A percentile compares a stretch with the other conserved stretches of the same genome.
phyloP scores from a whole-genome alignment of 2,113 vertebrate species.

The Syngnathus typhle region DNA sequence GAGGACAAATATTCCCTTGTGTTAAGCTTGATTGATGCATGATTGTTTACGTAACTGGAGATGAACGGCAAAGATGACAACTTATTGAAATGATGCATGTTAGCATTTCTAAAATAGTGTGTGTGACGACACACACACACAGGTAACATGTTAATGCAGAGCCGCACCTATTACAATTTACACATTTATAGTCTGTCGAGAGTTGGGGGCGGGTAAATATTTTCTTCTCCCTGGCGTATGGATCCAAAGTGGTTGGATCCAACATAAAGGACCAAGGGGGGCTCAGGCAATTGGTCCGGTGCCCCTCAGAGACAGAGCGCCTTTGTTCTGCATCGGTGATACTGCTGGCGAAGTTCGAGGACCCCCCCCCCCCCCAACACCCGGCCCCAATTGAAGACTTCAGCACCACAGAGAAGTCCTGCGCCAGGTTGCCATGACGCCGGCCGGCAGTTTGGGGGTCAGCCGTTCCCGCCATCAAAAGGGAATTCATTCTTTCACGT shows the following conservation, averaged over 20 bases:
- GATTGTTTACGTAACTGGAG: not conserved
- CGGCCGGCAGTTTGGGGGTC: not conserved
- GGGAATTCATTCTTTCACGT: too few species aligned
- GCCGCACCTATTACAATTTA: too few species aligned
- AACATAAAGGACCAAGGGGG: not conserved
- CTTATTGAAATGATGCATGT: not conserved
- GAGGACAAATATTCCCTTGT: not conserved
- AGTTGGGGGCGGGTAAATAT: too few species aligned
- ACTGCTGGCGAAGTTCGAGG: not conserved
- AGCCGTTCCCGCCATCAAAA: too few species aligned
- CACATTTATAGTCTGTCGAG: too few species aligned
- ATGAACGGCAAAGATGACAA: not conserved
- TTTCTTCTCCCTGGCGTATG: not conserved
- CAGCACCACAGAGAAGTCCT: constrained; percentile 22
- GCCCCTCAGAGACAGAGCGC: constrained; percentile 18
- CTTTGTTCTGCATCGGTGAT: constrained; percentile 43
- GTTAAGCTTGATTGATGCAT: not conserved
- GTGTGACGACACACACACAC: too few species aligned
- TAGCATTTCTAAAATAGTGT: too few species aligned
- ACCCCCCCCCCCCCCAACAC: not conserved
- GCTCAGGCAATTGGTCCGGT: too few species aligned
- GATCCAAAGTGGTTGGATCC: not conserved
- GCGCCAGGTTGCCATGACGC: constrained; percentile 33
- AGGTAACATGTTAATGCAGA: too few species aligned
- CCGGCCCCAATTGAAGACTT: not conserved